A percentile compares a stretch with the other conserved stretches of the same genome.
These are phyloP conservation scores for Macaca fascicularis DNA, from an alignment of 2,113 vertebrate genomes.

Conservation along the genomic window DNA sequence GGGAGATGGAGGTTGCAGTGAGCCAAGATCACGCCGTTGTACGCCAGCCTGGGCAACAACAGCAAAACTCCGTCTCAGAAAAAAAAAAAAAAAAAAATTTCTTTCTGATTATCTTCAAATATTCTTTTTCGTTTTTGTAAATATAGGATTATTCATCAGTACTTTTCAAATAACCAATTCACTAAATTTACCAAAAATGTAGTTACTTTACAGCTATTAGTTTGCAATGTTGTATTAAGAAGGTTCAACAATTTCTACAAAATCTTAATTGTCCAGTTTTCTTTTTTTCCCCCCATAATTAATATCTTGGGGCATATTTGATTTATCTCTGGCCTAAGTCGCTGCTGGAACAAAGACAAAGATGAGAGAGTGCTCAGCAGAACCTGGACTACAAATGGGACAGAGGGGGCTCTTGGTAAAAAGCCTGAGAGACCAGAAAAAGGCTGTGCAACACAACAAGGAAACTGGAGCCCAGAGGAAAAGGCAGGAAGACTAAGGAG, in stretches of 20 bases:
- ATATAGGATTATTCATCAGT: not conserved
- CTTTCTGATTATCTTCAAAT: conserved; percentile 30
- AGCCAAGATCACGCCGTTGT: too few species aligned
- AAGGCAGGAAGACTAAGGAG: not conserved
- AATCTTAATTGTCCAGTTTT: not conserved
- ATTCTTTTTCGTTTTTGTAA: not conserved
- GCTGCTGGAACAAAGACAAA: not conserved
- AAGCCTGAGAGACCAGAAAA: not conserved
- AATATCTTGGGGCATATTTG: not conserved
- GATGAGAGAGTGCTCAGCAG: not conserved
- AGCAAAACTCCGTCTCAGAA: too few species aligned
- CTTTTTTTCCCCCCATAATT: not conserved
- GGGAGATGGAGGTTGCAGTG: too few species aligned
- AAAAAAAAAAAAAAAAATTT: not conserved
- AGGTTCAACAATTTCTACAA: not conserved
- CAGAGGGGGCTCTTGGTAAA: too few species aligned
- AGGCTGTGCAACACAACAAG: not conserved
- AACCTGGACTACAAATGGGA: too few species aligned
- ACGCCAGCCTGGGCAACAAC: too few species aligned
- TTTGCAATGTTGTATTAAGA: not conserved
- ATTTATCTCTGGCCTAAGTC: not conserved
- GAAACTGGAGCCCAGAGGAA: not conserved
- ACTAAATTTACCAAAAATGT: conserved; percentile 1
- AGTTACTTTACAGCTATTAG: not conserved
- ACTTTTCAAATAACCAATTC: not conserved